A percentile compares a stretch with the other conserved stretches of the same genome.
These are phyloP conservation scores for Entomobrya multifasciata DNA, from an alignment of 2,888 invertebrate genomes.

Conservation along the genomic window DNA sequence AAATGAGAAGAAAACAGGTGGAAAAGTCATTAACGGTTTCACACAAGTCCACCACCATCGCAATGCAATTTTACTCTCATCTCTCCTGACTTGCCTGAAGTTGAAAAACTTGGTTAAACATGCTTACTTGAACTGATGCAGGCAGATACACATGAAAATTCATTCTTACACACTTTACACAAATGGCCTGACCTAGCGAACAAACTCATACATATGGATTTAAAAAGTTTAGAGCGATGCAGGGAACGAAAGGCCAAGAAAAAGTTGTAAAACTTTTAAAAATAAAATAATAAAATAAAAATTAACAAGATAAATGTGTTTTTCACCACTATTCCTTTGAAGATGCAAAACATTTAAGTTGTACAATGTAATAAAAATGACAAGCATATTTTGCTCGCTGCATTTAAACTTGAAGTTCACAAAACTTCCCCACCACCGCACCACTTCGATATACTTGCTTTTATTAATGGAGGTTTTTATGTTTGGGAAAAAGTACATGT, in stretches of 20 bases:
- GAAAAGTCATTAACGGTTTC: conserved; percentile 65
- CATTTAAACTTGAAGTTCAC: not conserved
- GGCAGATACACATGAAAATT: too few relatives aligned
- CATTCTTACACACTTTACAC: not conserved
- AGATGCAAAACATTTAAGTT: not conserved
- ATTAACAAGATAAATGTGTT: conserved; percentile 39
- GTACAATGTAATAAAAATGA: not conserved
- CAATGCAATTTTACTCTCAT: not conserved
- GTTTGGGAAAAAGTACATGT: not conserved
- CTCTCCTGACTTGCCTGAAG: not conserved
- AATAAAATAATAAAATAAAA: conserved; percentile 52
- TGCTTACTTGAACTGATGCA: too few relatives aligned
- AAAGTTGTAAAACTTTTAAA: conserved; percentile 46
- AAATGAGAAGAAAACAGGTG: conserved; percentile 69
- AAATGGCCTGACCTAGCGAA: conserved; percentile 40
- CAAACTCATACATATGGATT: conserved; percentile 52
- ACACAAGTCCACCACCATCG: conserved; percentile 16
- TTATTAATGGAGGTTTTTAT: not conserved
- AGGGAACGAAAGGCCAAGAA: conserved; percentile 4
- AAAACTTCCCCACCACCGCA: not conserved
- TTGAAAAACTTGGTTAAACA: too few relatives aligned
- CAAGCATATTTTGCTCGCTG: not conserved
- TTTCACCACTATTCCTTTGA: not conserved
- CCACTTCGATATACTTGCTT: not conserved
- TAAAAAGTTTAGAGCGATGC: conserved; percentile 8